A percentile compares a stretch with the other conserved stretches of the same genome.
Evolutionary conservation across 53 echinoderm and acorn worm genomes (phyloP).

Genomic region (Zoroaster sp.): DNA sequence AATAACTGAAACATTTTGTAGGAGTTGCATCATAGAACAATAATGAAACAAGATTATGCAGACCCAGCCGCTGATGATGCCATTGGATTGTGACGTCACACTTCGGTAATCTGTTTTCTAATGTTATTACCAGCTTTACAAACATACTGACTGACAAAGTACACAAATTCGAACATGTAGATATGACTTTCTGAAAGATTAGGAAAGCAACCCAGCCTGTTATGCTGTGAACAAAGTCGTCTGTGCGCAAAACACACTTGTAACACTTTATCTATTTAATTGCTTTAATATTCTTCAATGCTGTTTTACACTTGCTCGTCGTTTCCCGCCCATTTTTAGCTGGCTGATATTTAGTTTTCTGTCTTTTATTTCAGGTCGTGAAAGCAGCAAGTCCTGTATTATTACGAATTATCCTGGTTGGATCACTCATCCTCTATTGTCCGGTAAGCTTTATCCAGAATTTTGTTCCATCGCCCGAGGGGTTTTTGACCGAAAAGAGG

Average conservation of each 20-base stretch:
- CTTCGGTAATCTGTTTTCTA: no score
- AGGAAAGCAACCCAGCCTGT: no score
- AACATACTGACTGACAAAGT: no score
- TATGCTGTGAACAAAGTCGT: background rate
- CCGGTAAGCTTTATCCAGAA: conserved; percentile 67
- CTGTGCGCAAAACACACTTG: background rate
- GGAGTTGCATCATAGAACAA: no score
- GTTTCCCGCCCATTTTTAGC: background rate
- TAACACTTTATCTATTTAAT: background rate
- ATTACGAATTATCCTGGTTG: conserved; percentile 83
- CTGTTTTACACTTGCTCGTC: background rate
- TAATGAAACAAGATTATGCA: no score
- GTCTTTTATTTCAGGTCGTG: conserved; percentile 71
- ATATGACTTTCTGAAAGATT: no score
- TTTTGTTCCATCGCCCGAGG: background rate
- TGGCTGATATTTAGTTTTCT: background rate
- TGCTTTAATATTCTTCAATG: background rate
- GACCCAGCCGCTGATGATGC: no score
- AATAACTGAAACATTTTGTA: no score
- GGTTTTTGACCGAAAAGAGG: background rate
- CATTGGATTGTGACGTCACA: no score
- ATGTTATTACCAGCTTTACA: no score
- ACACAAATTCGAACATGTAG: no score
- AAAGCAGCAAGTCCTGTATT: conserved; percentile 96
- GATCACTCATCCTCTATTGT: conserved; percentile 84